Percentiles rank a stretch among this genome's conserved stretches.
Conservation (phyloP, 1,140 invertebrate genomes). For the Microplitis demolitor region DNA sequence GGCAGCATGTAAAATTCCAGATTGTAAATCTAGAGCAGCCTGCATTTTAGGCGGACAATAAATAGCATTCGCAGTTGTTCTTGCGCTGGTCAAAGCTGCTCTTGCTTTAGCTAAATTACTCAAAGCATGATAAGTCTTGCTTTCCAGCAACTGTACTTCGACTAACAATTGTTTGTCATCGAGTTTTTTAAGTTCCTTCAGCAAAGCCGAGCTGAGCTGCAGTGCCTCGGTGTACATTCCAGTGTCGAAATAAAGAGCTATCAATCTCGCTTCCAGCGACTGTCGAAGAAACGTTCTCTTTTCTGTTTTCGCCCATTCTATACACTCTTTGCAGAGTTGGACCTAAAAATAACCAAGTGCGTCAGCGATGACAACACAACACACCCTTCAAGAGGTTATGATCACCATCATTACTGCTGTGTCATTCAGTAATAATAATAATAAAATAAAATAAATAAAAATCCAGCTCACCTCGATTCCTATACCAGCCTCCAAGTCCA, state of each 20-base stretch:
- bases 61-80: slow-evolving; percentile 98
- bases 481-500: slow-evolving; percentile 93
- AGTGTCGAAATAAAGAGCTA: slow-evolving; percentile 94
- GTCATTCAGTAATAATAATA: neutral
- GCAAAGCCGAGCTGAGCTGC: slow-evolving; percentile 78
- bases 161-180: slow-evolving; percentile 99
- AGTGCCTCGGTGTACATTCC: slow-evolving; percentile 88
- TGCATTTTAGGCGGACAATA: slow-evolving; percentile 99
- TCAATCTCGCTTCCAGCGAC: slow-evolving; percentile 89
- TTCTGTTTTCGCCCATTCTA: slow-evolving; percentile 99
- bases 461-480: slow-evolving; percentile 74
- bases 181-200: slow-evolving; percentile 96
- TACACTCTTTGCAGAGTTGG: slow-evolving; percentile 94
- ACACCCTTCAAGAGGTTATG: neutral
- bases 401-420: neutral
- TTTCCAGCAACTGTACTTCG: slow-evolving; percentile 95
- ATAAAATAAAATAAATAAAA: neutral
- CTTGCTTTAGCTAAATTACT: slow-evolving; percentile 96
- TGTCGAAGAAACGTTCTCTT: slow-evolving; percentile 96
- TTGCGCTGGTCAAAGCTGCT: slow-evolving; percentile 94
- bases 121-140: slow-evolving; percentile 97
- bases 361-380: no score
- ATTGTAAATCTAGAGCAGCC: slow-evolving; percentile 95
- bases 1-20: slow-evolving; percentile 97
- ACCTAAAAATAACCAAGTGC: slow-evolving; percentile 55